Evolutionary conservation across 30 jellyfish, hydroid and myxozoan genomes (phyloP).

Genomic region (Aurelia sp.): DNA sequence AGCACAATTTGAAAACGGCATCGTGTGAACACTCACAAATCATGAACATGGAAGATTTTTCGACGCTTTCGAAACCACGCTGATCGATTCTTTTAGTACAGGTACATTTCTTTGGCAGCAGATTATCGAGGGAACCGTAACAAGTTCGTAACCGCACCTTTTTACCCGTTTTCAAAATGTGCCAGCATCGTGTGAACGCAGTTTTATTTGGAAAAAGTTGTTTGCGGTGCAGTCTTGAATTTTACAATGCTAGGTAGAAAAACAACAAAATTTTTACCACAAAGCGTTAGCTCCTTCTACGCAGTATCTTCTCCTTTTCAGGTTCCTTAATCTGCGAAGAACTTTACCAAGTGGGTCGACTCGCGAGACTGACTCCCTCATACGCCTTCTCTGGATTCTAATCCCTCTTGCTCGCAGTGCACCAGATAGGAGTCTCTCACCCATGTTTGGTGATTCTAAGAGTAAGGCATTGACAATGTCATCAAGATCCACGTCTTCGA

Average conservation of each 20-base stretch:
- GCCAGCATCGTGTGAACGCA: no score
- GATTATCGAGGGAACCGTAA: no score
- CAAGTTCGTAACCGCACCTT: no score
- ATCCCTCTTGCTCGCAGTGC: slow-evolving; percentile 46
- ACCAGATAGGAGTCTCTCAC: slow-evolving; percentile 42
- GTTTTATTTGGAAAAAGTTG: background rate
- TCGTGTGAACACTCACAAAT: no score
- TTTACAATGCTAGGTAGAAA: background rate
- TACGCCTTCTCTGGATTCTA: slow-evolving; percentile 47
- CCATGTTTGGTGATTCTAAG: slow-evolving; percentile 32
- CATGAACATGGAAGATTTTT: no score
- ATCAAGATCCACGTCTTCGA: slow-evolving; percentile 27
- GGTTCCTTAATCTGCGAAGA: slow-evolving; percentile 31
- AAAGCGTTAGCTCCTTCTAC: slow-evolving; percentile 17
- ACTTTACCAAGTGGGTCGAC: slow-evolving; percentile 40
- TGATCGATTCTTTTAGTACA: no score
- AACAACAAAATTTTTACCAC: background rate
- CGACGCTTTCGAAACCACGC: no score
- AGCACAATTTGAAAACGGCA: no score
- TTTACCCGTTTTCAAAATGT: no score
- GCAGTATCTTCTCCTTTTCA: background rate
- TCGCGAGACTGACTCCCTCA: slow-evolving; percentile 35
- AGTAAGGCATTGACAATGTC: slow-evolving; percentile 2
- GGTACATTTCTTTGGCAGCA: no score
- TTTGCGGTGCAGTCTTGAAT: background rate